Conservation (phyloP, 2,888 invertebrate species). For the Theristus sp. region DNA sequence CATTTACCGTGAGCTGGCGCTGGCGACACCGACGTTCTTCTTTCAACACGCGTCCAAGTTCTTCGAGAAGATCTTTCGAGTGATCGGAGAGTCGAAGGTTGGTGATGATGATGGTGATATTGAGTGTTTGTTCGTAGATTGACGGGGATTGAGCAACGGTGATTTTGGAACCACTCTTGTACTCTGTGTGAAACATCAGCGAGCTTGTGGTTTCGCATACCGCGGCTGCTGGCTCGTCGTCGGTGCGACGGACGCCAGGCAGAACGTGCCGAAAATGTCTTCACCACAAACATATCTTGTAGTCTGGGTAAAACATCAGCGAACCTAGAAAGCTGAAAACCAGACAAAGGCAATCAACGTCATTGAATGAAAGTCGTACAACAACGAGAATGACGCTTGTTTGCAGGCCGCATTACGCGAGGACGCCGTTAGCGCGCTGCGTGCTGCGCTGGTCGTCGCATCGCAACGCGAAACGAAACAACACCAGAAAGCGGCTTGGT, state of each 20-base stretch:
- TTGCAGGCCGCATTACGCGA: constrained; percentile 58
- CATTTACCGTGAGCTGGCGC: constrained; percentile 73
- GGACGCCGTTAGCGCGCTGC: constrained; percentile 76
- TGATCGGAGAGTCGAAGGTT: constrained; percentile 21
- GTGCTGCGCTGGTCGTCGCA: constrained; percentile 80
- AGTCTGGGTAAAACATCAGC: background rate
- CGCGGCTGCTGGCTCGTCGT: too few relatives aligned
- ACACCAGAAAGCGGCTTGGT: constrained; percentile 68
- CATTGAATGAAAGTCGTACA: background rate
- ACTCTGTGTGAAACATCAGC: background rate
- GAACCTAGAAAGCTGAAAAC: too few relatives aligned
- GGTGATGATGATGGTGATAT: too few relatives aligned
- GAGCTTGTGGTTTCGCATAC: too few relatives aligned
- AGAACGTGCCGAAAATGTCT: too few relatives aligned
- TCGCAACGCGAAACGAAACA: constrained; percentile 86
- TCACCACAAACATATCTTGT: background rate
- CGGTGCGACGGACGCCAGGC: too few relatives aligned
- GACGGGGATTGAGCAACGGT: too few relatives aligned
- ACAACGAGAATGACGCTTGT: background rate
- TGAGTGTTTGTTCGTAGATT: too few relatives aligned
- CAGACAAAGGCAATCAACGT: background rate
- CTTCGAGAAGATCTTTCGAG: constrained; percentile 29
- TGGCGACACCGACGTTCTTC: constrained; percentile 89
- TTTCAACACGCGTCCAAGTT: constrained; percentile 40
- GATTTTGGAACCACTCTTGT: background rate